A percentile compares a stretch with the other conserved stretches of the same genome.
Conservation (phyloP, 2,113 vertebrate species). For the Lucifuga dentata region DNA sequence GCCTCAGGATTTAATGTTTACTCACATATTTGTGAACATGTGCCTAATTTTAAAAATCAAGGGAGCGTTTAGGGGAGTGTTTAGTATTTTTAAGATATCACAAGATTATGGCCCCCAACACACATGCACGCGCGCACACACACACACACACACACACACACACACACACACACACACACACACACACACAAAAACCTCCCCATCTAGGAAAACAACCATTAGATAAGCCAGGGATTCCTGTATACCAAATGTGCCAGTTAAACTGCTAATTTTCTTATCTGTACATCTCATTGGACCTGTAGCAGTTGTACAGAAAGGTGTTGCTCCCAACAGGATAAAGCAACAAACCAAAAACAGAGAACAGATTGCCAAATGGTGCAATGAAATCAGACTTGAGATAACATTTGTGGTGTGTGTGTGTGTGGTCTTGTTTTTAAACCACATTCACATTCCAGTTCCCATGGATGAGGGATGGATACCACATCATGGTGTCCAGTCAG, state of each 20-base stretch:
- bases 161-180: conserved; percentile 10
- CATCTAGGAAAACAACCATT: conserved; percentile 76
- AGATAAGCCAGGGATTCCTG: conserved; percentile 66
- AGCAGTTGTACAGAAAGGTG: conserved; percentile 45
- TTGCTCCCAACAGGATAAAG: conserved; percentile 33
- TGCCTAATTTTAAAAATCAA: conserved; percentile 81
- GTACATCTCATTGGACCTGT: conserved; percentile 54
- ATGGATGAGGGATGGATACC: conserved; percentile 5
- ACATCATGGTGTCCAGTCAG: conserved; percentile 13
- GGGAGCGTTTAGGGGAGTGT: conserved; percentile 73
- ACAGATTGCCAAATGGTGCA: conserved; percentile 69
- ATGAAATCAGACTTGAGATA: conserved; percentile 58
- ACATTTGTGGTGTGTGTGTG: neutral
- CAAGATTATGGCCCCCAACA: conserved; percentile 42
- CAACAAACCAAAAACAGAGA: conserved; percentile 59
- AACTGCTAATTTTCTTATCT: conserved; percentile 42
- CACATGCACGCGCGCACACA: conserved; percentile 11
- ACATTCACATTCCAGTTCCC: conserved; percentile 17
- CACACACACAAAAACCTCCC: neutral
- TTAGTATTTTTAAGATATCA: conserved; percentile 47
- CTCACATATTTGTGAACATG: conserved; percentile 77
- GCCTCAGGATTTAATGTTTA: conserved; percentile 78
- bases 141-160: neutral
- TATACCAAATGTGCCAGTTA: conserved; percentile 82
- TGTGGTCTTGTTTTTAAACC: conserved; percentile 20